Percentiles rank a stretch among this genome's conserved stretches.
These are phyloP conservation scores for Nasonia oneida DNA, from an alignment of 2,888 invertebrate genomes.

Conservation along the genomic window DNA sequence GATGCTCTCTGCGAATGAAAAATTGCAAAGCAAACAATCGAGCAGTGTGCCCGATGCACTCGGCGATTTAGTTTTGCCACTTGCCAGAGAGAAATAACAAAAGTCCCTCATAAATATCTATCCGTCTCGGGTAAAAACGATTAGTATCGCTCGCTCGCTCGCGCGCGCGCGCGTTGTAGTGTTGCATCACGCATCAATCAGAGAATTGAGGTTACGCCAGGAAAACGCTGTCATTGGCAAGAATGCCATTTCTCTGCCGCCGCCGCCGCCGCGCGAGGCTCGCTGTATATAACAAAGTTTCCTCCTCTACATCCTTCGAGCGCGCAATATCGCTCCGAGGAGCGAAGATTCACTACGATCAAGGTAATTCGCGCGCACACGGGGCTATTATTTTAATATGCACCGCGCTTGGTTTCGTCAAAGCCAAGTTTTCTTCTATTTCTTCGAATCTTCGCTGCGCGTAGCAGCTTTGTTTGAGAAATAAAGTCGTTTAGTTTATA, in stretches of 20 bases:
- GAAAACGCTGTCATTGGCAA: constrained; percentile 57
- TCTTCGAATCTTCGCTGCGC: not conserved
- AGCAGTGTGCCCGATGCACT: not conserved
- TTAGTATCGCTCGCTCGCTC: constrained; percentile 48
- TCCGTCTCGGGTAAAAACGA: constrained; percentile 48
- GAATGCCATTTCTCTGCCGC: constrained; percentile 53
- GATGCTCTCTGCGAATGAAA: constrained; percentile 12
- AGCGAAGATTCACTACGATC: constrained; percentile 35
- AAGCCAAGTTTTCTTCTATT: constrained; percentile 2
- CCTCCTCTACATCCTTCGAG: constrained; percentile 11
- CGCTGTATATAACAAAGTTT: constrained; percentile 31
- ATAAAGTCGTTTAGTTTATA: constrained; percentile 16
- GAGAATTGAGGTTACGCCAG: constrained; percentile 58
- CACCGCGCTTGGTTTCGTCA: not conserved
- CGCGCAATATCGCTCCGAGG: not conserved
- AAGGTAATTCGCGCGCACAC: constrained; percentile 35
- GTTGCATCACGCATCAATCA: constrained; percentile 60
- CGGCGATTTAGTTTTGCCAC: constrained; percentile 57
- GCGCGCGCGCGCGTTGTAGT: not conserved
- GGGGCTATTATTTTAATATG: constrained; percentile 2
- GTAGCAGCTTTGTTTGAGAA: constrained; percentile 31
- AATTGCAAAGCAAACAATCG: constrained; percentile 21
- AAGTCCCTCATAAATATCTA: constrained; percentile 47
- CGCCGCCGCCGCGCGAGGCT: constrained; percentile 21
- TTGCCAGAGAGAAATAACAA: constrained; percentile 44